These are phyloP conservation scores for Apis cerana DNA, from an alignment of 1,140 invertebrate genomes.

Conservation along the genomic window DNA sequence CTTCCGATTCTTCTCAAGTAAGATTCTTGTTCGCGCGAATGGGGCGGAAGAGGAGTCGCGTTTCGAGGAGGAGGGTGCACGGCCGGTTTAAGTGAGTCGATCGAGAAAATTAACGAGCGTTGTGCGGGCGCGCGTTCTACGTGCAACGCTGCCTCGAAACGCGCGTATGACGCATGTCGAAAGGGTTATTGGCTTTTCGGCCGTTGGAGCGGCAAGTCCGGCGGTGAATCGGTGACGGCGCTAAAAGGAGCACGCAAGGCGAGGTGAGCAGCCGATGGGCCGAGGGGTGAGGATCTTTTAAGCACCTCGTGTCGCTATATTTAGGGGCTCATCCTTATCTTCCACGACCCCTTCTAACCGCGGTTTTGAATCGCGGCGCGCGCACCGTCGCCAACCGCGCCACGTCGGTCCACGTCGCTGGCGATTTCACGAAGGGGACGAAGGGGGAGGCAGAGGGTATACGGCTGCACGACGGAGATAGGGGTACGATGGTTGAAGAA, in stretches of 20 bases:
- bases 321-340: conserved; percentile 71
- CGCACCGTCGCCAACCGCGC: conserved; percentile 61
- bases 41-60: too few relatives aligned
- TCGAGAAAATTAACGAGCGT: conserved; percentile 28
- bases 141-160: neutral
- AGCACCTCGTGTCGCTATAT: conserved; percentile 60
- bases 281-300: conserved; percentile 47
- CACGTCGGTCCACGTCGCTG: conserved; percentile 46
- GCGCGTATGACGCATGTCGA: conserved; percentile 17
- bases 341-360: conserved; percentile 69
- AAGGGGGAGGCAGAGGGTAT: conserved; percentile 23
- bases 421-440: conserved; percentile 49
- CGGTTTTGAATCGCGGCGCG: conserved; percentile 74
- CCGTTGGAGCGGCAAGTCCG: conserved; percentile 29
- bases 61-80: neutral
- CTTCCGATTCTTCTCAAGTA: too few relatives aligned
- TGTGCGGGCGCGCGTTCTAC: neutral
- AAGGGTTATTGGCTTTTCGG: conserved; percentile 18
- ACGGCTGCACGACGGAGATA: conserved; percentile 43
- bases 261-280: conserved; percentile 26
- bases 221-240: conserved; percentile 30
- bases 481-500: neutral
- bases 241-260: conserved; percentile 50
- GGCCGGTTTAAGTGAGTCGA: neutral
- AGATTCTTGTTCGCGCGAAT: too few relatives aligned